Conservation (phyloP, 2,888 invertebrate species). For the Junonia oenone region DNA sequence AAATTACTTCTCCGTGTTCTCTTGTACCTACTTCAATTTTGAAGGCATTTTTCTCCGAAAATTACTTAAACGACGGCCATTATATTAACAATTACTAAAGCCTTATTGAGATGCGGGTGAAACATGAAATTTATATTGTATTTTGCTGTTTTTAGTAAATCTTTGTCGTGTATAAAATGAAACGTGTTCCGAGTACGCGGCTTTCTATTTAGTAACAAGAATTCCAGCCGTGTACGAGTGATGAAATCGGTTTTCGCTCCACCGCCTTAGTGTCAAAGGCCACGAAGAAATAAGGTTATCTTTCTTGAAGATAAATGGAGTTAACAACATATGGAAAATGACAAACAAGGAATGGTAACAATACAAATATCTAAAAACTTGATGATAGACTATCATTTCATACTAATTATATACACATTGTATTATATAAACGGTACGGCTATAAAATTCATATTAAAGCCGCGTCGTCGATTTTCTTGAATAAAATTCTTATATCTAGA, state of each 20-base stretch:
- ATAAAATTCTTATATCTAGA: background rate
- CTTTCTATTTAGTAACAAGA: conserved; percentile 5
- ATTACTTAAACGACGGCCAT: conserved; percentile 21
- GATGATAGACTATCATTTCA: background rate
- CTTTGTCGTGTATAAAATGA: background rate
- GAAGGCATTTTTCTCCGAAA: conserved; percentile 21
- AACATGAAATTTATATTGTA: background rate
- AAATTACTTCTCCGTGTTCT: conserved; percentile 10
- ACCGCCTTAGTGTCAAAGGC: conserved; percentile 22
- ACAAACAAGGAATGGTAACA: background rate
- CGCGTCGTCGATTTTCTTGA: background rate
- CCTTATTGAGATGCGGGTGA: conserved; percentile 3
- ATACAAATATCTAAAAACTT: background rate
- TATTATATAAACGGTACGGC: too few species aligned
- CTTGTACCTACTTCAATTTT: conserved; percentile 21
- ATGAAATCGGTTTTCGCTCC: conserved; percentile 16
- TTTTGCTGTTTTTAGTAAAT: background rate
- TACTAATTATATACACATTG: too few species aligned
- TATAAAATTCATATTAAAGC: too few species aligned
- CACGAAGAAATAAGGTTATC: conserved; percentile 12
- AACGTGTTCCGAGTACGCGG: background rate
- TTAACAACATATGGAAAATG: background rate
- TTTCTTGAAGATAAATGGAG: background rate
- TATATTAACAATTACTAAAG: conserved; percentile 16
- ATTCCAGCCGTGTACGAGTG: background rate